phyloP scores from a whole-genome alignment of 1,140 invertebrate genomes.

The Mya arenaria region DNA sequence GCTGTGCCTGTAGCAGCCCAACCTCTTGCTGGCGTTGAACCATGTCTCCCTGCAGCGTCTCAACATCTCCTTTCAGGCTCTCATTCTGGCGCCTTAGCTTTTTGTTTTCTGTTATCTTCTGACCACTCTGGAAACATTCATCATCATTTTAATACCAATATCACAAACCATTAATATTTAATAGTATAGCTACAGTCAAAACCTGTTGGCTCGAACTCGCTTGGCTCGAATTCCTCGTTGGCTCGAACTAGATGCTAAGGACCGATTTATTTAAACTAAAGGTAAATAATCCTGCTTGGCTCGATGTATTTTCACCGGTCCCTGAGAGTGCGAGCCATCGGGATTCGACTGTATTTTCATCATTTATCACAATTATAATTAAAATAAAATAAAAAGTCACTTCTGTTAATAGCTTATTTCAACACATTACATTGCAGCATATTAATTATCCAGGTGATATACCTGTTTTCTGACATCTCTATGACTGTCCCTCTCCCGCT shows the following conservation, averaged over 20 bases:
- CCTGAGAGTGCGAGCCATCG: too few relatives aligned
- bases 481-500: slow-evolving; percentile 76
- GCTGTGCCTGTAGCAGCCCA: slow-evolving; percentile 61
- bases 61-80: slow-evolving; percentile 65
- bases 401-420: too few relatives aligned
- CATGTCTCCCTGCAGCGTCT: slow-evolving; percentile 67
- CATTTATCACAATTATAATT: too few relatives aligned
- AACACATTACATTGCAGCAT: too few relatives aligned
- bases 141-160: not conserved
- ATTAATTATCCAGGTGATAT: too few relatives aligned
- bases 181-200: not conserved
- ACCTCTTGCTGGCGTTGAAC: slow-evolving; percentile 60
- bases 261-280: not conserved
- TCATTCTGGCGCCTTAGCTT: slow-evolving; percentile 73
- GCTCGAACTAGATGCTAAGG: not conserved
- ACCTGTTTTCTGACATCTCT: slow-evolving; percentile 80
- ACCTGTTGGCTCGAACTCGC: not conserved
- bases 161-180: not conserved
- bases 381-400: too few relatives aligned
- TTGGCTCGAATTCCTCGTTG: not conserved
- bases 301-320: too few relatives aligned
- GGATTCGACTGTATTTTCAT: too few relatives aligned
- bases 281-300: too few relatives aligned
- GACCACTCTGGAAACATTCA: slow-evolving; percentile 69
- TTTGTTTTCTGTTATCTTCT: slow-evolving; percentile 77